Base-by-base conservation (phyloP, 2,797 vertebrate species). In the Nasua narica region DNA sequence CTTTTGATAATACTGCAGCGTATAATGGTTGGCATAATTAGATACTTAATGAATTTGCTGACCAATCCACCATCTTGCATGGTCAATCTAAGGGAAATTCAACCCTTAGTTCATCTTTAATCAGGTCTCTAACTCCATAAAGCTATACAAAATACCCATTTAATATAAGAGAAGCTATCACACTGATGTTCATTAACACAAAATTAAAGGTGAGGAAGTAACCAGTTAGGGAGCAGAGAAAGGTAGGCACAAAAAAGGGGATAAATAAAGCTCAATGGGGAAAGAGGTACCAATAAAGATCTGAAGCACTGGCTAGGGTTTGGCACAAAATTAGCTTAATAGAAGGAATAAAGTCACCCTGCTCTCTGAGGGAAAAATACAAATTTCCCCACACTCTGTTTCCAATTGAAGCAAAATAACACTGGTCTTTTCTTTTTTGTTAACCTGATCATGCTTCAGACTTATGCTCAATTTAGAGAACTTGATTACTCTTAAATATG, bases 401-500 rank as follows among this genome's bases (percentile, higher is more conserved):
- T 97, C 94, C 95, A 97, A 98, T 97, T 98, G 96, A 96, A 87
- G 56, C 87, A 48, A 86, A 96, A 97, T 29, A 98, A 96, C 90
- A 95, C 84, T 97, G 78, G 91, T 50, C 94, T 97, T 96, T 96
- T 96, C 96, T 81, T 97, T 92, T 90, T 83, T 96, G 94, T 96
- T 97, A 97, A 97, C 95, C 79, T 92, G 93, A 97, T 98, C 94
- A 85, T 89, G 69, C 92, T 78, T 94, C 95, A 95, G 94, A 97
- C 95, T 97, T 96, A 87, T 87, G 95, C 88, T 96, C 96, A 95
- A 91, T 97, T 98, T 96, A 89, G 90, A 95, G 96, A 94, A 96
- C 87, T 95, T 97, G 97, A 98, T 98, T 98, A 92, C 89, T 97
- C 93, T 95, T 84, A 97, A 98, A 81, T 84, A 96, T 46, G 87